Conservation (phyloP, 2,888 invertebrate species). For the Rhynchonema sp. region DNA sequence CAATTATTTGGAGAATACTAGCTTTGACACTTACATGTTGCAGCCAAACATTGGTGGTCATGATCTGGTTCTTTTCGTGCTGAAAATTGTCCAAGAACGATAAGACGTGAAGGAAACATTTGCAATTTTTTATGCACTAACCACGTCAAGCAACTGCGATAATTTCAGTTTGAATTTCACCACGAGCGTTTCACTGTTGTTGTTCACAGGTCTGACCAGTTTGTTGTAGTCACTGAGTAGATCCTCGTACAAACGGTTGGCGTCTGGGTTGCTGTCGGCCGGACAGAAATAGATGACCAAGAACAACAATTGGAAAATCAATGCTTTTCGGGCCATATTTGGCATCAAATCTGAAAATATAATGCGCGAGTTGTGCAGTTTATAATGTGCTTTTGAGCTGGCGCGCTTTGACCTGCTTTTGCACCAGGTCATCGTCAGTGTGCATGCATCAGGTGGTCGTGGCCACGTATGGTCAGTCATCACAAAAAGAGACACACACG, state of each 20-base stretch:
- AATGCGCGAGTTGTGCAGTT: no score
- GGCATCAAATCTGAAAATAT: no score
- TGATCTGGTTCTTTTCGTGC: constrained; percentile 38
- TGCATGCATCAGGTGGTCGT: no score
- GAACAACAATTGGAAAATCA: background rate
- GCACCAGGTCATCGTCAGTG: no score
- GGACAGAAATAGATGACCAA: background rate
- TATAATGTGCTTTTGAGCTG: no score
- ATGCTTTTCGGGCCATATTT: no score
- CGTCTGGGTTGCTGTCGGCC: background rate
- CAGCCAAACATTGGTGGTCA: constrained; percentile 27
- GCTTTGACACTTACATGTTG: constrained; percentile 18
- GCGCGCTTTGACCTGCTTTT: no score
- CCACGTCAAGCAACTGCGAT: constrained; percentile 46
- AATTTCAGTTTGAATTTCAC: constrained; percentile 43
- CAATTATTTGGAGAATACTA: background rate
- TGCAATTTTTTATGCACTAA: constrained; percentile 18
- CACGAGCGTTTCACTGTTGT: constrained; percentile 38
- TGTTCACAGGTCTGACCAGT: constrained; percentile 24
- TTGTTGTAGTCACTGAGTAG: constrained; percentile 8
- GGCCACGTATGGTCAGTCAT: no score
- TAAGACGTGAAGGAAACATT: background rate
- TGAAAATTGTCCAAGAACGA: constrained; percentile 49
- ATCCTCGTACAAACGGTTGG: constrained; percentile 7
- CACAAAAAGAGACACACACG: no score